These are phyloP conservation scores for Odontesthes bonariensis DNA, from an alignment of 2,113 vertebrate genomes.

Conservation along the genomic window DNA sequence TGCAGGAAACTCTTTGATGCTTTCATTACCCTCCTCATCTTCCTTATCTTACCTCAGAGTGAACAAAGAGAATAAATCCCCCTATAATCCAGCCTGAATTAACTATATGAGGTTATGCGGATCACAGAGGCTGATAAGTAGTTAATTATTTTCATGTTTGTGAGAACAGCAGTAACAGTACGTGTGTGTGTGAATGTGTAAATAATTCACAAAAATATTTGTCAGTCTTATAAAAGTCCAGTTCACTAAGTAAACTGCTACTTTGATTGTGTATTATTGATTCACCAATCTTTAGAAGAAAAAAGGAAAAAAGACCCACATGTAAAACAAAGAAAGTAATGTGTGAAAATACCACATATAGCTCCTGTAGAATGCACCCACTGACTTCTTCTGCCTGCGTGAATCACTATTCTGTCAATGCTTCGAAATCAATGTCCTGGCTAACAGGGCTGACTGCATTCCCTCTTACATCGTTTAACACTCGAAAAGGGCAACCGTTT, in stretches of 20 bases:
- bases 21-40: constrained; percentile 41
- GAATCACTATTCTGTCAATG: constrained; percentile 21
- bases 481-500: constrained; percentile 1
- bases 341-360: neutral
- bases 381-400: neutral
- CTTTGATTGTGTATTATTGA: neutral
- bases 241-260: constrained; percentile 2
- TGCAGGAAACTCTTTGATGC: neutral
- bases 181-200: neutral
- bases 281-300: neutral
- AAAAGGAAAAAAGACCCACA: neutral
- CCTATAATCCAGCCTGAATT: constrained; percentile 50
- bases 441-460: constrained; percentile 18
- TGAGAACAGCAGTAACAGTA: neutral
- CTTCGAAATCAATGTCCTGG: constrained; percentile 1
- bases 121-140: constrained; percentile 23
- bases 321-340: neutral
- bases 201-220: neutral
- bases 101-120: constrained; percentile 9
- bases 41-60: constrained; percentile 35
- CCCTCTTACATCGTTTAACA: constrained; percentile 28
- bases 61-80: constrained; percentile 53
- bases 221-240: neutral
- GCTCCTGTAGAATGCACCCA: neutral
- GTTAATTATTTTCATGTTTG: constrained; percentile 32